Evolutionary conservation across 2,113 vertebrate genomes (phyloP).

Genomic region (Equus quagga): DNA sequence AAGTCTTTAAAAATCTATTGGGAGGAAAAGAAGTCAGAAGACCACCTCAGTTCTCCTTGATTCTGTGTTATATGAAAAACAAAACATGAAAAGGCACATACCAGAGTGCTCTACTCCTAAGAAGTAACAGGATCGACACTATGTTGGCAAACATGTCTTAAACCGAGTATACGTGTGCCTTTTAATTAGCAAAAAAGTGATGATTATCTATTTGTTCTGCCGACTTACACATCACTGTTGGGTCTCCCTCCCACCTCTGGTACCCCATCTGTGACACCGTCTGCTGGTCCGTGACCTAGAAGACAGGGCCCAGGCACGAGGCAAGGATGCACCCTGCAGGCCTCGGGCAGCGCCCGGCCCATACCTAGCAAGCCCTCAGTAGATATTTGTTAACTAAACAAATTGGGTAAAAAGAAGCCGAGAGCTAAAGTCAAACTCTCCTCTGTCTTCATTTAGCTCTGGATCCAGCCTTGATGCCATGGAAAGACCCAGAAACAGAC

Average conservation of each 20-base stretch:
- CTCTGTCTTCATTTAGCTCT: background rate
- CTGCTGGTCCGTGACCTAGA: fast-evolving
- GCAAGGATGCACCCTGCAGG: fast-evolving
- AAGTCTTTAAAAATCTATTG: conserved; percentile 91
- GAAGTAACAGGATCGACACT: too few species aligned
- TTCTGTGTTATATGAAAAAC: fast-evolving
- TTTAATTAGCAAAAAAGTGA: background rate
- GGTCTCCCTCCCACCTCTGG: fast-evolving
- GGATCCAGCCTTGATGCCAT: fast-evolving
- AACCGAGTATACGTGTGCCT: fast-evolving
- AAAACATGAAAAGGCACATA: background rate
- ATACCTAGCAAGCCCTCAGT: fast-evolving
- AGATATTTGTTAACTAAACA: fast-evolving
- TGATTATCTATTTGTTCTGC: fast-evolving
- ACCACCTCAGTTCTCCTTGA: background rate
- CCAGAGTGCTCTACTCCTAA: background rate
- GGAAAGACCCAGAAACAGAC: background rate
- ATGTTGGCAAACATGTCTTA: background rate
- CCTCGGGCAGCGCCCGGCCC: fast-evolving
- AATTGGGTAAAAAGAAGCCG: fast-evolving
- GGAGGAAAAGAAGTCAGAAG: conserved; percentile 38
- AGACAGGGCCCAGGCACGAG: background rate
- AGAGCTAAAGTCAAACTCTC: fast-evolving
- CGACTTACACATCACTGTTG: fast-evolving
- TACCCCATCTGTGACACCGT: fast-evolving